Percentiles rank a stretch among this genome's conserved stretches.
Conservation (phyloP, 2,888 invertebrate species). For the Trachelus stipa region DNA sequence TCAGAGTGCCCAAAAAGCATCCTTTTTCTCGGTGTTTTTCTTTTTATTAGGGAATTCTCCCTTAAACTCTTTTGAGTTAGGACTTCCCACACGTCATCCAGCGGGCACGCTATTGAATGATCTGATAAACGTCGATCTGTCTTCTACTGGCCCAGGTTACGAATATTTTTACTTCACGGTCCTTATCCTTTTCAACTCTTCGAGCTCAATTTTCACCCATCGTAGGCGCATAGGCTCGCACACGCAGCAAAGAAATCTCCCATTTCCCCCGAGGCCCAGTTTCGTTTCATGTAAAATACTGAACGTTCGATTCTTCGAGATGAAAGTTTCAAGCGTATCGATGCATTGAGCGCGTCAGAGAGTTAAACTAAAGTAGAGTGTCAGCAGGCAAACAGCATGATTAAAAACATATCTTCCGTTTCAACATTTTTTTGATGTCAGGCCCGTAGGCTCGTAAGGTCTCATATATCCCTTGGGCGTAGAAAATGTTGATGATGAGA, state of each 20-base stretch:
- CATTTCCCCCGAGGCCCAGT: not conserved
- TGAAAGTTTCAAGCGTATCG: not conserved
- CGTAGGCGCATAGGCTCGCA: not conserved
- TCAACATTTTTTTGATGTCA: not conserved
- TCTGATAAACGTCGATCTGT: not conserved
- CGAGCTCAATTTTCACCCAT: not conserved
- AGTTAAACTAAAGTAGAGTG: not conserved
- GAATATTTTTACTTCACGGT: not conserved
- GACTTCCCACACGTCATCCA: not conserved
- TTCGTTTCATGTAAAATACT: not conserved
- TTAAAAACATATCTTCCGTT: not conserved
- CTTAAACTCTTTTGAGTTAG: constrained; percentile 30
- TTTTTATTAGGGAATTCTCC: constrained; percentile 32
- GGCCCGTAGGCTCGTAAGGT: not conserved
- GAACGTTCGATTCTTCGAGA: not conserved
- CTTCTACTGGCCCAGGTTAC: not conserved
- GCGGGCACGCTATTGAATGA: not conserved
- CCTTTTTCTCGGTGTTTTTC: not conserved
- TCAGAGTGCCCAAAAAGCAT: constrained; percentile 27
- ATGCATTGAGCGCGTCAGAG: not conserved
- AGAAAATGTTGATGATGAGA: not conserved
- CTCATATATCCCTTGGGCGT: not conserved
- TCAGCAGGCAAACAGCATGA: not conserved
- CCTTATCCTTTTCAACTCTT: no score
- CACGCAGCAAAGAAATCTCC: not conserved